A percentile compares a stretch with the other conserved stretches of the same genome.
phyloP scores from a whole-genome alignment of 1,140 invertebrate genomes.

The Druon quercuslanigerum region DNA sequence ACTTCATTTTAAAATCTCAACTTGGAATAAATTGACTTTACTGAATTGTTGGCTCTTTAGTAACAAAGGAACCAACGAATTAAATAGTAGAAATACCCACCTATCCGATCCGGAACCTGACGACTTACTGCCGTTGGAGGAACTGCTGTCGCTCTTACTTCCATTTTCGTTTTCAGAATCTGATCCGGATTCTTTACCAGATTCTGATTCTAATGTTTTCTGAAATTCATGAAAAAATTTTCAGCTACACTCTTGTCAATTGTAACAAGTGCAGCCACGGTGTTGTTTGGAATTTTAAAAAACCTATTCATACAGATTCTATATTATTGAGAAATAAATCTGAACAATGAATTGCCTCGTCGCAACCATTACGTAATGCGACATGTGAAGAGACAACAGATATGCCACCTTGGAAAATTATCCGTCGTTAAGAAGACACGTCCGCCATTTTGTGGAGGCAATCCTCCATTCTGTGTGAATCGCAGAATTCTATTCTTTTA shows the following conservation, averaged over 20 bases:
- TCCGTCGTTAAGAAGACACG: conserved; percentile 34
- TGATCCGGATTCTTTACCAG: conserved; percentile 80
- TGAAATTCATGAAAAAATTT: conserved; percentile 69
- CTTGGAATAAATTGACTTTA: background rate
- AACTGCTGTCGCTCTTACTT: conserved; percentile 79
- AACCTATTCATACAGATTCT: conserved; percentile 14
- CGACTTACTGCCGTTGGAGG: conserved; percentile 76
- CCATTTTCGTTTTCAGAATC: conserved; percentile 80
- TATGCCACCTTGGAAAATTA: background rate
- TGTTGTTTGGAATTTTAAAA: conserved; percentile 63
- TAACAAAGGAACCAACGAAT: conserved; percentile 35
- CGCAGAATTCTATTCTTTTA: too few relatives aligned
- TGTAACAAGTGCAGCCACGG: conserved; percentile 25
- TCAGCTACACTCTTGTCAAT: conserved; percentile 32
- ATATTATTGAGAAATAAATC: conserved; percentile 10
- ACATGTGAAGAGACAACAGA: too few relatives aligned
- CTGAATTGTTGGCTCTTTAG: conserved; percentile 37
- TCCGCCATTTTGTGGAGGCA: conserved; percentile 49
- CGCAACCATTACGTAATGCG: background rate
- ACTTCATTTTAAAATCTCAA: too few relatives aligned
- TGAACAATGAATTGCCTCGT: background rate
- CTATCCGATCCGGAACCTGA: conserved; percentile 78
- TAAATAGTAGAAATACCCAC: conserved; percentile 62
- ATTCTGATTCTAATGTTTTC: conserved; percentile 79
- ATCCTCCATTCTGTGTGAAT: too few relatives aligned